These are phyloP conservation scores for Temnothorax curvispinosus DNA, from an alignment of 1,140 invertebrate genomes.

Conservation along the genomic window DNA sequence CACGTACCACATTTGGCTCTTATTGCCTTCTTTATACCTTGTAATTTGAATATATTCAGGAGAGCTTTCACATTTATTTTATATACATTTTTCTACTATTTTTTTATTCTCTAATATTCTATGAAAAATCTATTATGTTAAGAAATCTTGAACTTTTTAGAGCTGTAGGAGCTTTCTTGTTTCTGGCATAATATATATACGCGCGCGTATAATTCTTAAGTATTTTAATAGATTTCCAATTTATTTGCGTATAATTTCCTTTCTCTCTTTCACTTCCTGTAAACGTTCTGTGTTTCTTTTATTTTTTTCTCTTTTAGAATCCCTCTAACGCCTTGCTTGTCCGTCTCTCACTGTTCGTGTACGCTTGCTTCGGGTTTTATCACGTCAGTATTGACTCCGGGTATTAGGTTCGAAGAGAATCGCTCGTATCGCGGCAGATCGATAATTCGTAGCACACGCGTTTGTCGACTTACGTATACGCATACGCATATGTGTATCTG, in stretches of 20 bases:
- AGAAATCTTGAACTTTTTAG: background rate
- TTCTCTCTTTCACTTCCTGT: background rate
- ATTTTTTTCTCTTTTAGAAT: constrained; percentile 32
- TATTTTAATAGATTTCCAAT: background rate
- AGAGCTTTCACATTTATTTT: no score
- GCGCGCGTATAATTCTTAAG: background rate
- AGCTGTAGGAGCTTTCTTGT: background rate
- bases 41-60: no score
- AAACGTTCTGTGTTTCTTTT: background rate
- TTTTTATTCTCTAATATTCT: background rate
- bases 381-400: constrained; percentile 39
- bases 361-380: constrained; percentile 48
- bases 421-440: constrained; percentile 62
- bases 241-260: background rate
- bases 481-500: background rate
- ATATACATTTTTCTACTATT: background rate
- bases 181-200: background rate
- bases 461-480: constrained; percentile 28
- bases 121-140: background rate
- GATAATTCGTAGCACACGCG: constrained; percentile 58
- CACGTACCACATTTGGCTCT: no score
- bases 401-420: constrained; percentile 52
- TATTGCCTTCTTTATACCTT: no score
- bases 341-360: background rate
- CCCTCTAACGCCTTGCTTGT: background rate